Evolutionary conservation across 2,888 invertebrate genomes (phyloP).

Genomic region (Steinernema hermaphroditum): DNA sequence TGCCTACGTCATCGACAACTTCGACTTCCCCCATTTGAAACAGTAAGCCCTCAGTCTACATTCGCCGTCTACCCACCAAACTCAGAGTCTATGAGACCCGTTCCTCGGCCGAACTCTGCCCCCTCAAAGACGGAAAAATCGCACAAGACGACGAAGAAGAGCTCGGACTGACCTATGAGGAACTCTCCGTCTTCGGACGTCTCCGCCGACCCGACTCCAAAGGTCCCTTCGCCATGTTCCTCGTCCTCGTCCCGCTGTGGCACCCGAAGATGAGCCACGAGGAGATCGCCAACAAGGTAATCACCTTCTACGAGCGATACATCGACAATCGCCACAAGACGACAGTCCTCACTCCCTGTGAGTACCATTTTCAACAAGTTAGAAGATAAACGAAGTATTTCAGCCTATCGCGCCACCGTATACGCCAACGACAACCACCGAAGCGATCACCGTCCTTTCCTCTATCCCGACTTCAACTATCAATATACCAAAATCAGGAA

Average conservation of each 20-base stretch:
- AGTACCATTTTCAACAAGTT: neutral
- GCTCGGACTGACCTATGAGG: constrained; percentile 86
- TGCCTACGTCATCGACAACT: constrained; percentile 65
- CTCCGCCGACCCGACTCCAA: constrained; percentile 76
- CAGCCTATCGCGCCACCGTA: constrained; percentile 85
- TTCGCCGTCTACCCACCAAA: neutral
- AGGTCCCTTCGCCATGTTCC: constrained; percentile 96
- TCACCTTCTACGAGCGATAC: constrained; percentile 88
- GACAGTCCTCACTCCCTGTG: constrained; percentile 86
- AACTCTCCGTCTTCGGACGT: constrained; percentile 81
- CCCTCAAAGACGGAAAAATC: constrained; percentile 71
- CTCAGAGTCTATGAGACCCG: constrained; percentile 81
- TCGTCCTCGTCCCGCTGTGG: constrained; percentile 85
- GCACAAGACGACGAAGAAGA: constrained; percentile 64
- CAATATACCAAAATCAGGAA: constrained; percentile 56
- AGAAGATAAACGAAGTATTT: neutral
- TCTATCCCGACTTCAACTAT: constrained; percentile 73
- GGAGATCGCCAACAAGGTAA: constrained; percentile 86
- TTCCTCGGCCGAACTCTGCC: constrained; percentile 94
- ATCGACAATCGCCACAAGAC: constrained; percentile 97
- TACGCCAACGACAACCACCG: constrained; percentile 94
- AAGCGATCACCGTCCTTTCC: constrained; percentile 87
- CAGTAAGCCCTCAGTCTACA: constrained; percentile 8
- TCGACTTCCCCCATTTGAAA: constrained; percentile 45
- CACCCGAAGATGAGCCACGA: constrained; percentile 65